Conservation (phyloP, 2,113 vertebrate genomes). For the Tychaedon coryphoeus region DNA sequence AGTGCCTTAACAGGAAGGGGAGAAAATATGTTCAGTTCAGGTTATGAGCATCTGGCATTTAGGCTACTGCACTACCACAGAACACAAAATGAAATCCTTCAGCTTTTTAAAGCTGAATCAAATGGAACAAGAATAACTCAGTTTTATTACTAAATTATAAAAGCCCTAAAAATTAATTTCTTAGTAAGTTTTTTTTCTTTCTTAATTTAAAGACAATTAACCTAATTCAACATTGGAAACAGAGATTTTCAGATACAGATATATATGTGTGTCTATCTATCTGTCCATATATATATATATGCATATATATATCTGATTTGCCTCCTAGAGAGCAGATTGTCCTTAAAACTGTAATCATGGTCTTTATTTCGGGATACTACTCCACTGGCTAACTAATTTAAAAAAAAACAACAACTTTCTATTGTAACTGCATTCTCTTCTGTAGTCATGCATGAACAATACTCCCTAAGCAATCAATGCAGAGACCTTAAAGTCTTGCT, state of each 20-base stretch:
- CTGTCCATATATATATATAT: neutral
- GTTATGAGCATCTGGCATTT: neutral
- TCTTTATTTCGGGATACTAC: neutral
- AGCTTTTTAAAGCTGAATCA: neutral
- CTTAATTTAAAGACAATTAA: neutral
- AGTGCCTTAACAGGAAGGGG: neutral
- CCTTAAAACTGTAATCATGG: neutral
- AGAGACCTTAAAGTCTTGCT: neutral
- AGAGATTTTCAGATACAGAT: neutral
- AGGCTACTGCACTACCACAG: neutral
- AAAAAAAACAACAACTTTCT: neutral
- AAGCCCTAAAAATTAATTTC: neutral
- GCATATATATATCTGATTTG: neutral
- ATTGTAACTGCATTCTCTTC: neutral
- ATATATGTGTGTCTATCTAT: accelerated
- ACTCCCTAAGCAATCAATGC: neutral
- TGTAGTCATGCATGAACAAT: neutral
- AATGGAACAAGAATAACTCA: neutral
- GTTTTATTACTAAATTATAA: neutral
- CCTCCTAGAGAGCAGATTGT: neutral
- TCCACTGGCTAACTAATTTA: neutral
- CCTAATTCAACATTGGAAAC: neutral
- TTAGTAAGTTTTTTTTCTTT: neutral
- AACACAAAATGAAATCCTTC: neutral
- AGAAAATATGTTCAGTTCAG: neutral